Base-by-base conservation (phyloP, 2,888 invertebrate genomes). In the Poecilobothrus nobilitatus region DNA sequence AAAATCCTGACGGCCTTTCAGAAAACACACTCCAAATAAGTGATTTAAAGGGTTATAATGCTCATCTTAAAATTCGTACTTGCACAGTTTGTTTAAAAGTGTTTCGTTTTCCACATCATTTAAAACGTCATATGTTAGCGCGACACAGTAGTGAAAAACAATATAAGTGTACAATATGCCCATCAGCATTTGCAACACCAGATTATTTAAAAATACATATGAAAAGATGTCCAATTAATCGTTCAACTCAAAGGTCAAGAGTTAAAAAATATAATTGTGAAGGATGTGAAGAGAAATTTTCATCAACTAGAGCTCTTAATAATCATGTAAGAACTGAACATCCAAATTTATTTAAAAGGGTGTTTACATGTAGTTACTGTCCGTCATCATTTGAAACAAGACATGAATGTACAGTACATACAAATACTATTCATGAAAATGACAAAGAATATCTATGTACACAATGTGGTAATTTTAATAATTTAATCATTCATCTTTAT, bases 151-250 rank as follows among this genome's bases (percentile, higher is more conserved):
- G 87, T 15, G 81, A 82, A 73, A 94, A 94, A 81, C 93, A 93
- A 77, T 93, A 92, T 81, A 93, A 93, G 82, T 94, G 93, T 82
- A 90, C 91, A 73, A 91, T 92, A 71, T 94, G 93, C 81, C 92
- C 92, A 20, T 85, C 93, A 78, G 92, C 92, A 61, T 94, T 94
- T 79, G 93, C 93, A 69, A 92, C 93, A 80, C 92, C 92, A 69
- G 93, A 93, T n/a, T 93, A 93, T 83, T 84, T 94, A 73, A 93
- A 94, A 79, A 94, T 93, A 78, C 53, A 53, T 53, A 53, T 53
- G 53, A 53, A 53, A 53, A 53, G 15, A 53, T 53, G 53, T 53
- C 53, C 53, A 53, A 53, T 18, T 18, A 15, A 53, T 53, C 53
- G 53, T 53, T 53, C 53, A 18, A 53, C 15, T 53, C n/a, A 8